phyloP scores from a whole-genome alignment of 92 coral and sea anemone genomes.

The Galaxea fascicularis region DNA sequence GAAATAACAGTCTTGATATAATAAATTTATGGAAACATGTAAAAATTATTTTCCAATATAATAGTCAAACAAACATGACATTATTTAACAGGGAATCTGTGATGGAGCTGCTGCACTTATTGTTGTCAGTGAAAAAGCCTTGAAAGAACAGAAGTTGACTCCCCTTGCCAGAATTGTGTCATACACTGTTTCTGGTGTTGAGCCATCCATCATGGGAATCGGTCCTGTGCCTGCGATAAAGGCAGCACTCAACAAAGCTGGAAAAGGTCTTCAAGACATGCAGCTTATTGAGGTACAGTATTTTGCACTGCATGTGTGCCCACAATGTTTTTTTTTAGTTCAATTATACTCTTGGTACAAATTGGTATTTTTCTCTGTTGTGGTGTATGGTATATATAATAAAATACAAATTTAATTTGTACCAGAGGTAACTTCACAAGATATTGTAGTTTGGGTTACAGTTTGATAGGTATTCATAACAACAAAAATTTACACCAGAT shows the following conservation, averaged over 20 bases:
- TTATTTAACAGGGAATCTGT: constrained; percentile 83
- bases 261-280: constrained; percentile 92
- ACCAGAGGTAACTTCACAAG: too few species aligned
- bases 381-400: too few species aligned
- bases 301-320: not conserved
- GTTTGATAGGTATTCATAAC: too few species aligned
- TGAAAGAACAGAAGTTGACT: constrained; percentile 88
- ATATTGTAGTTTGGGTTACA: too few species aligned
- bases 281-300: constrained; percentile 83
- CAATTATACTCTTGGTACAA: too few species aligned
- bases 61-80: not conserved
- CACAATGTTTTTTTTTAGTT: too few species aligned
- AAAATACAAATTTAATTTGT: too few species aligned
- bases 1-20: too few species aligned
- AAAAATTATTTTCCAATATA: not conserved
- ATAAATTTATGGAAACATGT: too few species aligned
- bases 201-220: constrained; percentile 99
- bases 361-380: too few species aligned
- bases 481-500: too few species aligned
- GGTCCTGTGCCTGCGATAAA: constrained; percentile 97
- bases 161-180: constrained; percentile 95
- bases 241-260: constrained; percentile 84
- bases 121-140: constrained; percentile 95
- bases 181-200: constrained; percentile 87
- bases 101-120: constrained; percentile 97